These are phyloP conservation scores for Plebejus melissa DNA, from an alignment of 2,888 invertebrate genomes.

Conservation along the genomic window DNA sequence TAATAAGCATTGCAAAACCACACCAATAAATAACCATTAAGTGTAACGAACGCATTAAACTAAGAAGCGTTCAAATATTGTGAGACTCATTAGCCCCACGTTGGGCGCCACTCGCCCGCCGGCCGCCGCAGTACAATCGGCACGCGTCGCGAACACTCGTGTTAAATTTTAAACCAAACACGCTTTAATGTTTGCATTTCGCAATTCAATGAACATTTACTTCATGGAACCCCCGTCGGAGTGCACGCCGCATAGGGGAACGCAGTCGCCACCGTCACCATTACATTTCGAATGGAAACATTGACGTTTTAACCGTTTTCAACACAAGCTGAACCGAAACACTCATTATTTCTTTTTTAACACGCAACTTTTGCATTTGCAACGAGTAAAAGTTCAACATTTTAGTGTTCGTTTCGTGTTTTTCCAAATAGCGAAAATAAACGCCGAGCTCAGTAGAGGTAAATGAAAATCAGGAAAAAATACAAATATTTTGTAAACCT, in stretches of 20 bases:
- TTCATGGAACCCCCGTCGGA: slow-evolving; percentile 1
- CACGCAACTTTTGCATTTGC: slow-evolving; percentile 16
- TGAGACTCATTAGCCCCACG: slow-evolving; percentile 37
- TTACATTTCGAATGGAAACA: slow-evolving; percentile 8
- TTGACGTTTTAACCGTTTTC: slow-evolving; percentile 7
- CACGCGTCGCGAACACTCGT: slow-evolving; percentile 34
- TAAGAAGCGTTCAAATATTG: slow-evolving; percentile 31
- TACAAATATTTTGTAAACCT: background rate
- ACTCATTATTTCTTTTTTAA: background rate
- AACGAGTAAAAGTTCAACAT: background rate
- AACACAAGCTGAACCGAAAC: background rate
- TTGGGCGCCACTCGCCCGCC: slow-evolving; percentile 45
- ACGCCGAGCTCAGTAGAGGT: background rate
- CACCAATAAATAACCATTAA: slow-evolving; percentile 8
- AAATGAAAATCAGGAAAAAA: background rate
- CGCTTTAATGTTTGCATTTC: slow-evolving; percentile 26
- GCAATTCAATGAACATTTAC: slow-evolving; percentile 27
- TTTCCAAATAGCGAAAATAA: background rate
- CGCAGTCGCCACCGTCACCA: slow-evolving; percentile 2
- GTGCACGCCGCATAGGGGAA: background rate
- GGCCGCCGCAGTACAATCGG: slow-evolving; percentile 36
- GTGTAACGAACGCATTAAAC: slow-evolving; percentile 15
- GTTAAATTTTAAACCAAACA: slow-evolving; percentile 27
- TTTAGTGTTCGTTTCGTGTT: background rate
- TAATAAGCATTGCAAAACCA: background rate